These are phyloP conservation scores for Ciconia boyciana DNA, from an alignment of 2,113 vertebrate species.

Conservation along the genomic window DNA sequence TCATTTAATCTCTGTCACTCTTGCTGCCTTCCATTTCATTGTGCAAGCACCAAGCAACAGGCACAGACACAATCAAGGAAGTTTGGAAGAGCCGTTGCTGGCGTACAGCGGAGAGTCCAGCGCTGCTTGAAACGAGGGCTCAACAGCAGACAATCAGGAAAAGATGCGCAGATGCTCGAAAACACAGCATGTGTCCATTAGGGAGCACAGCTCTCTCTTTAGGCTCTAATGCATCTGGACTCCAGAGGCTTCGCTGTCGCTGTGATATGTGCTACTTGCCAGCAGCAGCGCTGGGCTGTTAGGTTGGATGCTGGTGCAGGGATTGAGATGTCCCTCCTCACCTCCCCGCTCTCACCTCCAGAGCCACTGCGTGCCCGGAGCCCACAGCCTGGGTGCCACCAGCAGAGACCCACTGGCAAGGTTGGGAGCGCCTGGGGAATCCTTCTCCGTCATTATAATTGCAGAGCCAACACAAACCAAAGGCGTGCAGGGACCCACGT, in stretches of 20 bases:
- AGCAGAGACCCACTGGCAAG: background rate
- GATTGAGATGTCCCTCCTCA: background rate
- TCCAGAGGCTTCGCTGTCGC: background rate
- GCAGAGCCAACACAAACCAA: background rate
- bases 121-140: background rate
- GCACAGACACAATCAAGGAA: conserved; percentile 63
- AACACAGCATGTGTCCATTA: background rate
- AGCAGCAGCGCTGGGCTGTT: background rate
- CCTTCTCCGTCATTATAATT: background rate
- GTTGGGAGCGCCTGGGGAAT: background rate
- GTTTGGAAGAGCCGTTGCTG: conserved; percentile 43
- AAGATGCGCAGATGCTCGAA: background rate
- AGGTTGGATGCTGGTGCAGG: background rate
- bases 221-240: background rate
- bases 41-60: conserved; percentile 37
- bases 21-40: conserved; percentile 52
- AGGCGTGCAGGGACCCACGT: background rate
- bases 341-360: background rate
- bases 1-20: conserved; percentile 65
- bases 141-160: background rate
- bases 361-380: background rate
- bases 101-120: background rate
- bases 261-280: background rate
- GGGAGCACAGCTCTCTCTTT: background rate
- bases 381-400: background rate